Base-by-base conservation (phyloP, 1,140 invertebrate species). In the Lanistes nyassanus region DNA sequence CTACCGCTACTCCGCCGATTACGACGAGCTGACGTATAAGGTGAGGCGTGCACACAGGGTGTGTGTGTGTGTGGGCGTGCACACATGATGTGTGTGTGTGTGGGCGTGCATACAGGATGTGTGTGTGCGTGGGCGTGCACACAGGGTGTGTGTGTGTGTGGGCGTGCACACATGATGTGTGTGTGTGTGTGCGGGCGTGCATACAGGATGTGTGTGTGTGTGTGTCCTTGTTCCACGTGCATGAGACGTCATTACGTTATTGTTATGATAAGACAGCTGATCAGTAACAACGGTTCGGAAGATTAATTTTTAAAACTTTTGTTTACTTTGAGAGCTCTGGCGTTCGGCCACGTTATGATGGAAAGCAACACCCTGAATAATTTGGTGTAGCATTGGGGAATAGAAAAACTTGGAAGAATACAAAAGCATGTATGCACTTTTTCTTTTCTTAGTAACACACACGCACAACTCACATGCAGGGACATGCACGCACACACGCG, bases 1-100 rank as follows among this genome's bases (percentile, higher is more conserved):
- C 66, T 95, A 94, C 88, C 91, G 95, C 86, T 97, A 96, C 89
- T 96, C 95, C 42, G 94, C 94, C 53, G 95, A 97, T 85, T 97
- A 96, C 87, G 93, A 93, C 47, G 95, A 96, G 83, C 93, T 94
- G 13, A 83, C 78, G 69, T 77, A 76, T 74, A 82, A 76, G 58
- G 80, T 77, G 64, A 67, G 65, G 29, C 55, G 36, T 36, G 21
- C 21, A 73, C 64, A 58, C 23, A n/a, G 21, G 60, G 58, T 39
- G n/a, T 42, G 26, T 60, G 68, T 72, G 39, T 73, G 56, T 71
- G 37, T 7, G 60, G 23, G 56, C 39, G 31, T n/a, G n/a, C 34
- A 51, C 53, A 34, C 60, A 72, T 69, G 70, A 76, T 66, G 56
- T 47, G 6, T 74, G 60, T n/a, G 60, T 47, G 47, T 74, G 60